Evolutionary conservation across 1,140 invertebrate genomes (phyloP), one percentile per base, ranked within the genome.

Genomic region (Tetranychus urticae): DNA sequence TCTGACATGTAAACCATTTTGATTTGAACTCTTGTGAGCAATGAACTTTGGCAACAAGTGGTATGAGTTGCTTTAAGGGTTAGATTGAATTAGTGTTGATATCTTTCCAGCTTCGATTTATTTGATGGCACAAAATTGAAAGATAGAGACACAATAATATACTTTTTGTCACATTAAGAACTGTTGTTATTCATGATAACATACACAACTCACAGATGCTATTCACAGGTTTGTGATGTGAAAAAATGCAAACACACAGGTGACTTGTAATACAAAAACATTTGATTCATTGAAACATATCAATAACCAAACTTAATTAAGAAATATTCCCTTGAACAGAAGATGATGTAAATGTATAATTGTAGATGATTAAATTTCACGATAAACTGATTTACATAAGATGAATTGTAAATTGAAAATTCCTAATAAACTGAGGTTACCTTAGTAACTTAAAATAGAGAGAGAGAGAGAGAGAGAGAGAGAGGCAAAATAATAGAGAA

Each of bases 1-100:
- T 65, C 62, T 10, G 66, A 63, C 64, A 65, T 63, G 56, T 47
- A 56, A 39, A 33, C 55, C 55, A 56, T 56, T 34, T 36, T 52
- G 50, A 50, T 50, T 14, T 46, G 45, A 46, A 10, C 7, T 46
- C 14, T n/a, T 50, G 4, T 50, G 48, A 50, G 13, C 5, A 59
- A 46, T 60, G 3, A 52, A 52, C 23, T 52, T 52, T 23, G n/a
- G 50, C n/a, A n/a, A 31, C 8, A 3, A 2, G 46, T 47, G 46
- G 12, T 3, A 47, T 14, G 13, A 47, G 13, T 3, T 14, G 13
- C 46, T 31, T 33, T 31, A 50, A 6, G 23, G 31, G n/a, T 52
- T 12, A 52, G 31, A 6, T 8, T n/a, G 7, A 31, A 52, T 33
- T 31, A 8, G 31, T 4, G 8, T 52, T 52, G 31, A 33, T 14